Evolutionary conservation across 2,888 invertebrate species (phyloP).

Genomic region (Hymenopus coronatus): DNA sequence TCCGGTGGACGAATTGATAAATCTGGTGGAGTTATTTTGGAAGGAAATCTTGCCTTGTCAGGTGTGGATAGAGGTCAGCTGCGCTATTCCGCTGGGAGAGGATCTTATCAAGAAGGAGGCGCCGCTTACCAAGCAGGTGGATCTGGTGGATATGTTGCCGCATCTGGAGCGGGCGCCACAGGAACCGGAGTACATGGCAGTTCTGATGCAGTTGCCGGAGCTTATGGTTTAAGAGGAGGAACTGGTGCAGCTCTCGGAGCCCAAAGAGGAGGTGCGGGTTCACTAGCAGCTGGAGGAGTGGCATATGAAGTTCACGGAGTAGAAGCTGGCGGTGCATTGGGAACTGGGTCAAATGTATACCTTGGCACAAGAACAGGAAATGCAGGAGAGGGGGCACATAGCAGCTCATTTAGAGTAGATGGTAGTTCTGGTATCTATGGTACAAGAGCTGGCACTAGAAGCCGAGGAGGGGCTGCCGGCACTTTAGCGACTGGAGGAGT

Average conservation of each 20-base stretch:
- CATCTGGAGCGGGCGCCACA: not conserved
- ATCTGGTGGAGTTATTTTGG: slow-evolving; percentile 38
- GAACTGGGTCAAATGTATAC: not conserved
- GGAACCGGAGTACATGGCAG: not conserved
- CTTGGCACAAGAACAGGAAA: not conserved
- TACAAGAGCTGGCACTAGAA: not conserved
- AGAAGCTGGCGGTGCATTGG: not conserved
- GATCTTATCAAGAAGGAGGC: not conserved
- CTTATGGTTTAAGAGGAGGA: not conserved
- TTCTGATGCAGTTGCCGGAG: not conserved
- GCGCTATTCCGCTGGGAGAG: not conserved
- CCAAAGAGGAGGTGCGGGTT: not conserved
- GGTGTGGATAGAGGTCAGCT: not conserved
- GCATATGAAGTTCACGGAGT: not conserved
- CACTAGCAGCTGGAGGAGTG: not conserved
- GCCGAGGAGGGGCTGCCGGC: not conserved
- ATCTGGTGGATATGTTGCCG: not conserved
- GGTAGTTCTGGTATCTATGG: not conserved
- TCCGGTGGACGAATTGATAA: slow-evolving; percentile 41
- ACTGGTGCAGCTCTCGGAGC: not conserved
- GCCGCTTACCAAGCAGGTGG: not conserved
- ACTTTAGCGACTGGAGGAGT: not conserved
- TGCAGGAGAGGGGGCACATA: not conserved
- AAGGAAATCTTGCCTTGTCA: slow-evolving; percentile 24
- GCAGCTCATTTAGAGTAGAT: not conserved